Evolutionary conservation across 1,140 invertebrate genomes (phyloP).

Genomic region (Micrasema minimum): DNA sequence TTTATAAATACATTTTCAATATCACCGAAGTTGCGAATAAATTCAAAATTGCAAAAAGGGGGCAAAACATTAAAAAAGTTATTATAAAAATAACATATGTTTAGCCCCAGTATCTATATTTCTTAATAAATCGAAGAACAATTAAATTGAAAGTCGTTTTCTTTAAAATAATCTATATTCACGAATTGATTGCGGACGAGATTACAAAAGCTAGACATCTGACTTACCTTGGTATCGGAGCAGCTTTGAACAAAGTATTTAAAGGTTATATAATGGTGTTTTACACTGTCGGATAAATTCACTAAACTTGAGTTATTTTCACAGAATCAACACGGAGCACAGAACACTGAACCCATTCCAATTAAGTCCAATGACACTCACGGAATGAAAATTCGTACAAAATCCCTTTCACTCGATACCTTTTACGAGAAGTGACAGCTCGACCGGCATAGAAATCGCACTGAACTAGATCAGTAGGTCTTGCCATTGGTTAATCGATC

Average conservation of each 20-base stretch:
- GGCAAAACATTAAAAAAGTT: no score
- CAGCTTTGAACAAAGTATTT: not conserved
- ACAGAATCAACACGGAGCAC: slow-evolving; percentile 10
- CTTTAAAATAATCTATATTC: no score
- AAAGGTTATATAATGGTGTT: slow-evolving; percentile 20
- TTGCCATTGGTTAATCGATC: not conserved
- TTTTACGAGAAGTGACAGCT: slow-evolving; percentile 3
- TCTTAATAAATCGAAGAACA: no score
- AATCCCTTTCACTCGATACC: slow-evolving; percentile 11
- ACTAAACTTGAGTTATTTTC: not conserved
- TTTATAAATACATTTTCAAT: no score
- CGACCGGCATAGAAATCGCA: slow-evolving; percentile 9
- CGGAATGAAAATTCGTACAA: slow-evolving; percentile 1
- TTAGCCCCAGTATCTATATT: no score
- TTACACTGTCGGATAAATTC: not conserved
- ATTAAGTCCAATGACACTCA: not conserved
- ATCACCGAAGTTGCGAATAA: no score
- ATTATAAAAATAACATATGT: no score
- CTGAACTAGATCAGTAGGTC: slow-evolving; percentile 10
- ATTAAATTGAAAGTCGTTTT: no score
- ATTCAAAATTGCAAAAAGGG: no score
- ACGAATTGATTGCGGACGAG: slow-evolving; percentile 1
- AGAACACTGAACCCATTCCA: not conserved
- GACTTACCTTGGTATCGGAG: not conserved
- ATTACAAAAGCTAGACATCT: not conserved